These are phyloP conservation scores for Dexiosoma caninum DNA, from an alignment of 2,888 invertebrate genomes.

Conservation along the genomic window DNA sequence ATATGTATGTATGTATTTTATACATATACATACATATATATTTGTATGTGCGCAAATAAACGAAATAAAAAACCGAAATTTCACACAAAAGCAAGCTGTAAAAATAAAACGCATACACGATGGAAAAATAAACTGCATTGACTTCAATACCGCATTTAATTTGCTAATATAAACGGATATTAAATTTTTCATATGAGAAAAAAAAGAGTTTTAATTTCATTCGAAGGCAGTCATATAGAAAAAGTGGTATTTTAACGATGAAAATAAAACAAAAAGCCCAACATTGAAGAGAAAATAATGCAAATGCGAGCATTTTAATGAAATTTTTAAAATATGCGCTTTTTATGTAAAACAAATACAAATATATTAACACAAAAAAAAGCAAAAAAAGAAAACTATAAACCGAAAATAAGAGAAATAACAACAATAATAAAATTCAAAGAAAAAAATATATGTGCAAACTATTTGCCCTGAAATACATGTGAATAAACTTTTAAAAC, in stretches of 20 bases:
- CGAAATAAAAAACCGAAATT: too few species aligned
- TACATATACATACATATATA: too few species aligned
- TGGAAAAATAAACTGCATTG: neutral
- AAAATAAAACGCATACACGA: neutral
- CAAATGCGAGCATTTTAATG: constrained; percentile 58
- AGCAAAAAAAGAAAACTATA: neutral
- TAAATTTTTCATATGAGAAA: constrained; percentile 50
- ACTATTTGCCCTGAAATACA: constrained; percentile 28
- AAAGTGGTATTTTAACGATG: neutral
- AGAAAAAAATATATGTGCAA: constrained; percentile 11
- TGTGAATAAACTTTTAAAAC: constrained; percentile 51
- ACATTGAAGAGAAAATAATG: constrained; percentile 42
- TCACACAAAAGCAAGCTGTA: neutral
- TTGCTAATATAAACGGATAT: constrained; percentile 57
- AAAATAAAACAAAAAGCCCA: neutral
- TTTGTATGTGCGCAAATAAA: too few species aligned
- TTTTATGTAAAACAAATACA: constrained; percentile 11
- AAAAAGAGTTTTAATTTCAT: constrained; percentile 21
- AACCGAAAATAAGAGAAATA: neutral
- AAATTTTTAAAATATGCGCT: constrained; percentile 49
- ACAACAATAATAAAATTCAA: neutral
- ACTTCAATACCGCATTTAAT: constrained; percentile 46
- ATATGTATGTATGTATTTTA: too few species aligned
- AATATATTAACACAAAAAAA: neutral
- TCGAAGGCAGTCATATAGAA: constrained; percentile 39